These are phyloP conservation scores for Odontothrips loti DNA, from an alignment of 2,888 invertebrate species.

Conservation along the genomic window DNA sequence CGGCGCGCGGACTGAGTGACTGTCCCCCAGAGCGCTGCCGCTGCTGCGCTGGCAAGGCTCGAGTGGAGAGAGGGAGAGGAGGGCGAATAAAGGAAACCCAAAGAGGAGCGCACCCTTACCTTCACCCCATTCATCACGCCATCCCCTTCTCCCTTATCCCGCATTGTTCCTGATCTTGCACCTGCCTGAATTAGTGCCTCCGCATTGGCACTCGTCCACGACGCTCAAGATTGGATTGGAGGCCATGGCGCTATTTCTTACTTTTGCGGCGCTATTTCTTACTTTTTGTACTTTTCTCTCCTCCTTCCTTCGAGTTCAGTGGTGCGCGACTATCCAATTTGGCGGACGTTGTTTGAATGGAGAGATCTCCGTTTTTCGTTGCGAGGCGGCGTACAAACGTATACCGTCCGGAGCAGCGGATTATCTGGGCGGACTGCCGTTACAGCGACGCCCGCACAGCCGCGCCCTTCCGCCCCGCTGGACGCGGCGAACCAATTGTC, in stretches of 20 bases:
- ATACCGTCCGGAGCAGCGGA: too few relatives aligned
- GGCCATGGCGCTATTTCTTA: too few relatives aligned
- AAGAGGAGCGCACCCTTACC: not conserved
- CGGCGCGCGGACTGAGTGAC: not conserved
- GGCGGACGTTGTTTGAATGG: not conserved
- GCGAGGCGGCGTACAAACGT: not conserved
- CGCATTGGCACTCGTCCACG: not conserved
- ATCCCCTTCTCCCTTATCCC: not conserved
- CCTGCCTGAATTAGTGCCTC: not conserved
- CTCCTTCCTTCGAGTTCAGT: too few relatives aligned
- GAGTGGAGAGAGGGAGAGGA: not conserved
- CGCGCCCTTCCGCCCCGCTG: too few relatives aligned
- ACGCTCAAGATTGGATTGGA: too few relatives aligned
- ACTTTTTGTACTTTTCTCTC: too few relatives aligned
- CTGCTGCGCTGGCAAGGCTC: not conserved
- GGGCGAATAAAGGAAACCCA: not conserved
- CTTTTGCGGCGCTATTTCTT: too few relatives aligned
- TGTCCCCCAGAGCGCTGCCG: not conserved
- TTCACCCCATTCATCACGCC: not conserved
- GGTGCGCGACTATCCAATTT: too few relatives aligned
- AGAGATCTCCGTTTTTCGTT: not conserved
- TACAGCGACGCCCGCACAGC: too few relatives aligned
- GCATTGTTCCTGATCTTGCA: not conserved
- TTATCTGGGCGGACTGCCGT: too few relatives aligned
- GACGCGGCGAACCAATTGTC: too few relatives aligned